These are phyloP conservation scores for Pseudopleuronectes americanus DNA, from an alignment of 2,797 vertebrate species.

Conservation along the genomic window DNA sequence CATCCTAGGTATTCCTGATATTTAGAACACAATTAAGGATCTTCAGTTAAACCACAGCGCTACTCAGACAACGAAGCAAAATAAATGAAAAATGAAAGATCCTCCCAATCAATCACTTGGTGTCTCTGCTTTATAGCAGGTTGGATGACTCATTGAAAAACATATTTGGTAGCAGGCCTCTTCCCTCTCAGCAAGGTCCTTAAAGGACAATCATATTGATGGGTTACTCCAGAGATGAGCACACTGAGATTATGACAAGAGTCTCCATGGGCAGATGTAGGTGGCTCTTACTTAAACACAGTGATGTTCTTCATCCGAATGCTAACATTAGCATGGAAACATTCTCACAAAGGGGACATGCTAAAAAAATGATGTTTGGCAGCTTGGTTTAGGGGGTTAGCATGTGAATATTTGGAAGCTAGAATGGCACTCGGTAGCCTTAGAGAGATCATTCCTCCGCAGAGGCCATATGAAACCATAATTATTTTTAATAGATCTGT, in stretches of 20 bases:
- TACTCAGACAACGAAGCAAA: conserved; percentile 1
- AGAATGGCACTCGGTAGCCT: too few species aligned
- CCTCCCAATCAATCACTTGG: background rate
- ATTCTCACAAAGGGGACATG: too few species aligned
- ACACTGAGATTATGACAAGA: background rate
- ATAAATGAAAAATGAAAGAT: background rate
- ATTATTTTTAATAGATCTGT: too few species aligned
- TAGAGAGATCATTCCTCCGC: too few species aligned
- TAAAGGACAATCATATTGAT: conserved; percentile 6
- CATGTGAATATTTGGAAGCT: too few species aligned
- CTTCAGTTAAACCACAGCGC: background rate
- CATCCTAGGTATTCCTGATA: background rate
- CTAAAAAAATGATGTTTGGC: too few species aligned
- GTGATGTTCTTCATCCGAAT: too few species aligned
- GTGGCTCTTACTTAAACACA: background rate
- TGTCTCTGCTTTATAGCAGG: background rate
- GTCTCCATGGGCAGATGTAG: background rate
- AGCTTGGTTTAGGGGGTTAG: too few species aligned
- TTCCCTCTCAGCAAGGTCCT: background rate
- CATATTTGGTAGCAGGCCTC: background rate
- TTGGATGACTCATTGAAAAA: background rate
- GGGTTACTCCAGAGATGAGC: background rate
- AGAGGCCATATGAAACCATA: too few species aligned
- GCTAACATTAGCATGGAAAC: background rate
- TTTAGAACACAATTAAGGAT: background rate